Percentiles rank a stretch among this genome's conserved stretches.
Conservation (phyloP, 1,140 invertebrate genomes). For the Calliphora vicina region DNA sequence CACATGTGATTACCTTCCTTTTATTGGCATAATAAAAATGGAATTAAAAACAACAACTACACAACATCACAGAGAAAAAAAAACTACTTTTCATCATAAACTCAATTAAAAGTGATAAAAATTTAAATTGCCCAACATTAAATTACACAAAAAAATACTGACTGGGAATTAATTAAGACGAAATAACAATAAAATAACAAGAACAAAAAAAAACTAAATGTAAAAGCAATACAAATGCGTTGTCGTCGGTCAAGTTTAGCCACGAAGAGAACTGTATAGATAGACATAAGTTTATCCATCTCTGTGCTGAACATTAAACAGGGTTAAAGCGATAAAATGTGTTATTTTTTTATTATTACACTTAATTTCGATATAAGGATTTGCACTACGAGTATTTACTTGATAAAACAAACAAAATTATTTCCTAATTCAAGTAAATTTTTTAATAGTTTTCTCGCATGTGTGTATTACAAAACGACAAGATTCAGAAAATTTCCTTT, state of each 20-base stretch:
- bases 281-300: too few species aligned
- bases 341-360: too few species aligned
- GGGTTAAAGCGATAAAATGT: too few species aligned
- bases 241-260: neutral
- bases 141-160: neutral
- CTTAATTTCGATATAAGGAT: too few species aligned
- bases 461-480: too few species aligned
- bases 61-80: neutral
- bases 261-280: neutral
- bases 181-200: conserved; percentile 27
- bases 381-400: too few species aligned
- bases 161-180: conserved; percentile 20
- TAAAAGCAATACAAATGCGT: neutral
- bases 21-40: conserved; percentile 25
- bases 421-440: too few species aligned
- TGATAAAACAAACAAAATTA: too few species aligned
- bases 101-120: conserved; percentile 35
- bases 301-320: too few species aligned
- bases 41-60: conserved; percentile 5
- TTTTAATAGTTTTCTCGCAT: too few species aligned
- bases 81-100: conserved; percentile 27
- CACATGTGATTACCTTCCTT: conserved; percentile 13
- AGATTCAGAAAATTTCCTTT: too few species aligned
- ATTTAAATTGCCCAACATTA: conserved; percentile 32
- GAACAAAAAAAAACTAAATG: neutral